Evolutionary conservation across 2,888 invertebrate species (phyloP).

Genomic region (Bombyx huttoni): DNA sequence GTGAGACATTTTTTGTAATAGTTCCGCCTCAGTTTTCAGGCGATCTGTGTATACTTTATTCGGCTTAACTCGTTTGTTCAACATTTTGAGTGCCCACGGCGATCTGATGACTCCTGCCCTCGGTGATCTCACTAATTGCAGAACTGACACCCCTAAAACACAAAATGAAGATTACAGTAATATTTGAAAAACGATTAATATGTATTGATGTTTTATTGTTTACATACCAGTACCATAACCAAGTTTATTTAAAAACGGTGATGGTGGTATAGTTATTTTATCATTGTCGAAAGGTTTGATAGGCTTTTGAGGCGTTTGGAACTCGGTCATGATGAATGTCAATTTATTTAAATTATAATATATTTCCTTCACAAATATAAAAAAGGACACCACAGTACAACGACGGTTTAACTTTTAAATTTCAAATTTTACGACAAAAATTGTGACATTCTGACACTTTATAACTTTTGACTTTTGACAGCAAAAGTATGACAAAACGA

Average conservation of each 20-base stretch:
- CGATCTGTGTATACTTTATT: conserved; percentile 64
- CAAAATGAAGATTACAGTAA: not conserved
- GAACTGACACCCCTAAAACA: conserved; percentile 80
- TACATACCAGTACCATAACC: conserved; percentile 82
- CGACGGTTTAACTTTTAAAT: not conserved
- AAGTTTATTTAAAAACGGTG: conserved; percentile 79
- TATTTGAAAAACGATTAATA: not conserved
- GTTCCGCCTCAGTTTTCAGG: conserved; percentile 78
- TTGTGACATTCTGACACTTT: no score
- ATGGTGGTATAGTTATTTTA: conserved; percentile 75
- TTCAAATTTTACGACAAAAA: not conserved
- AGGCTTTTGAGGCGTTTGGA: conserved; percentile 52
- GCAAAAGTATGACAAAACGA: no score
- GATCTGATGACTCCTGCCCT: conserved; percentile 77
- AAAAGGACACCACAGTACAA: no score
- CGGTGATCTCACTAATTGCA: conserved; percentile 81
- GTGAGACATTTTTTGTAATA: conserved; percentile 79
- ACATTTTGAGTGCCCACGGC: conserved; percentile 89
- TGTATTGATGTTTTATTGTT: not conserved
- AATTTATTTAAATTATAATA: not conserved
- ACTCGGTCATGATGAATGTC: conserved; percentile 35
- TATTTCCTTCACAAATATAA: no score
- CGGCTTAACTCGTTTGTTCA: conserved; percentile 67
- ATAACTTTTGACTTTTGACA: no score
- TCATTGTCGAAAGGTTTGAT: conserved; percentile 28